Percentiles rank a stretch among this genome's conserved stretches.
These are phyloP conservation scores for Acronicta alni DNA, from an alignment of 2,888 invertebrate genomes.

Conservation along the genomic window DNA sequence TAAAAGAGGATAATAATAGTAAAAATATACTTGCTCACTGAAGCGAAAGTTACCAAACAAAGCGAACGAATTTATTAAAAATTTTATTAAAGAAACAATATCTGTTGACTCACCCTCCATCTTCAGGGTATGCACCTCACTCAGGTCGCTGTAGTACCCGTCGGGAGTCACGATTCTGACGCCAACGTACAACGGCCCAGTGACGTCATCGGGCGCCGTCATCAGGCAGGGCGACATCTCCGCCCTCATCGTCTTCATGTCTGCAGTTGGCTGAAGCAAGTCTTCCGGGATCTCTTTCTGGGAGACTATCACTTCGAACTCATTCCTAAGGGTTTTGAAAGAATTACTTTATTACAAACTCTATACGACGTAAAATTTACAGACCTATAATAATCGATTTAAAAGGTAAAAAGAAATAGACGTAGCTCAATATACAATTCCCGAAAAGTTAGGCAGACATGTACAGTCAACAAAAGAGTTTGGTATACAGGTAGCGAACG, in stretches of 20 bases:
- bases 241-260: conserved; percentile 78
- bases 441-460: too few species aligned
- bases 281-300: conserved; percentile 84
- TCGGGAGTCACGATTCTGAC: conserved; percentile 90
- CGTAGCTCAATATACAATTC: too few species aligned
- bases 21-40: too few species aligned
- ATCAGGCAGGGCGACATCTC: conserved; percentile 88
- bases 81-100: background rate
- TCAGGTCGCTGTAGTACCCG: conserved; percentile 90
- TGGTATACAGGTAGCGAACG: too few species aligned
- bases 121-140: conserved; percentile 86
- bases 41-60: too few species aligned
- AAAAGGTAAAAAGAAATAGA: too few species aligned
- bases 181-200: conserved; percentile 90
- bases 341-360: background rate
- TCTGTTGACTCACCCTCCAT: conserved; percentile 75
- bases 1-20: too few species aligned
- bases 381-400: too few species aligned
- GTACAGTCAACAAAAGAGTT: too few species aligned
- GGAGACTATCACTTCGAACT: conserved; percentile 92
- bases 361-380: background rate
- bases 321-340: conserved; percentile 62
- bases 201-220: conserved; percentile 75
- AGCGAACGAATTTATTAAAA: too few species aligned
- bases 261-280: conserved; percentile 73